Base-by-base conservation (phyloP, 2,113 vertebrate species). In the Hippocampus barbouri region DNA sequence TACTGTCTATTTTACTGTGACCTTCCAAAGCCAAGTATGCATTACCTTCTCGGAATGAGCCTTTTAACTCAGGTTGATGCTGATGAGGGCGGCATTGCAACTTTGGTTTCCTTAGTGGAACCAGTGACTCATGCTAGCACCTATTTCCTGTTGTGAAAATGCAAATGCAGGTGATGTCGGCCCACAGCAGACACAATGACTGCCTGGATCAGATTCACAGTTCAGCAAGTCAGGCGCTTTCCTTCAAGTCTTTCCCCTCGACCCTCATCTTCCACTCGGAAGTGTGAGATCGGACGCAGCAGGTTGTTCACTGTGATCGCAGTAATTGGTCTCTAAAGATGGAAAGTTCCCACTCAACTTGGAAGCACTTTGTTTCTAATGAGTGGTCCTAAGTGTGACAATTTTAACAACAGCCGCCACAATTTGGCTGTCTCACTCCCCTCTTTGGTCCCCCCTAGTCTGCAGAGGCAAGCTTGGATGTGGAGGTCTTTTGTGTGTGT, bases 61-160 rank as follows among this genome's bases (percentile, higher is more conserved):
- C 12, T 45, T 45, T 45, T 45, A 12, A 12, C 14, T 45, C 14
- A 15, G 43, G 43, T 45, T 45, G 43, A 45, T 14, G 43, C 43
- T 45, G 43, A 45, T 45, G 14, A 45, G 43, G 12, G 43, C 14
- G 12, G n/a, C n/a, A 2, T 66, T 60, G 27, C 59, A 68, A 71
- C 20, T 71, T 63, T 65, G 61, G 71, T 80, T 86, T 84, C 68
- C 77, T 83, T 68, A 56, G 77, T 78, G 80, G 85, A 85, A 83
- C 79, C 69, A 80, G 86, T 86, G 83, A 90, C 62, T 90, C 86
- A 86, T 72, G 38, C 72, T 59, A 80, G 81, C n/a, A 72, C 51
- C 69, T 71, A 8, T 78, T 83, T 85, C 79, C 71, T 80, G 80
- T 85, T 82, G 79, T 86, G 67, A 89, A 86, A 85, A 89, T 89